Base-by-base conservation (phyloP, 2,888 invertebrate species). In the Operophtera brumata region DNA sequence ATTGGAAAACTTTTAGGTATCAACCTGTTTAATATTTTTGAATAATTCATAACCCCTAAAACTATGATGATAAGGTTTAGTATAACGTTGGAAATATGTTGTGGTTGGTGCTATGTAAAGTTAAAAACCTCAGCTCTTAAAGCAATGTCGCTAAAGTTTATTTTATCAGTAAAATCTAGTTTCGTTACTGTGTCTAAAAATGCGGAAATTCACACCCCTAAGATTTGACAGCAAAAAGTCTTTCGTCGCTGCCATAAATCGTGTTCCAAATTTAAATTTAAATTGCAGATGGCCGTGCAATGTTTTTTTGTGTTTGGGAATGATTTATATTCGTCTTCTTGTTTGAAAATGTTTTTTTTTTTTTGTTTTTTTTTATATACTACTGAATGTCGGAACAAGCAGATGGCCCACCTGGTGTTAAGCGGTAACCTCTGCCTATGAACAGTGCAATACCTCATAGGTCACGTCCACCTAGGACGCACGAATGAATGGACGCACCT, bases 221-320 rank as follows among this genome's bases (percentile, higher is more conserved):
- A 62, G 53, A 66, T 62, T 62, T 60, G 51, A 49, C 52, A 42
- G 63, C 66, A 73, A 69, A 75, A 70, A 69, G 43, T 70, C 58
- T 63, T 64, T 67, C 66, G 66, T 55, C 66, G 47, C 32, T 32
- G 52, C 54, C 62, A 67, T 72, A 75, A 73, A 70, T 70, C 66
- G 63, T 63, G 62, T 59, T 57, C 55, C 41, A 62, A 55, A 62
- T 66, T 59, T 58, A 49, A 63, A 65, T 61, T 64, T 64, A 53
- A 62, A 61, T 60, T 61, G 28, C 47, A 39, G 58, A 61, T 63
- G 60, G 48, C 58, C 50, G 54, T 62, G 57, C 64, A 60, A 20
- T 37, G 54, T 55, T 65, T 62, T 66, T 58, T 26, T 57, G 7
- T 51, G 53, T 41, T 50, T 34, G 41, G 34, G 46, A 37, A 11